These are phyloP conservation scores for Dromococcyx pavoninus DNA, from an alignment of 2,797 vertebrate species.

Conservation along the genomic window DNA sequence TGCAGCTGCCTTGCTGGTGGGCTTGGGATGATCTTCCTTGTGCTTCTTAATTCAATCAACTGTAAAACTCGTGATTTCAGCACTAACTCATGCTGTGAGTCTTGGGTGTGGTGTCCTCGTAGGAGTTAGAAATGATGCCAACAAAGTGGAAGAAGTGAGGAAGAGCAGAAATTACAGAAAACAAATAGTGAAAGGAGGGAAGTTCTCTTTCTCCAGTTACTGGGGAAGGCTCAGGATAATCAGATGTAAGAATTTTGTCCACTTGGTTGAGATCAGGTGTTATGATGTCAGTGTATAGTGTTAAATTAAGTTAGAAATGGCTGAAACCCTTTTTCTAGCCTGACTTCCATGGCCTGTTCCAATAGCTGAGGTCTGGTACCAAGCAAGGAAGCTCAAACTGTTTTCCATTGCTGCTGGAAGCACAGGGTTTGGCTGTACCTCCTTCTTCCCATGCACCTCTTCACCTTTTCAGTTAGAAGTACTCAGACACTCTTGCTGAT, in stretches of 20 bases:
- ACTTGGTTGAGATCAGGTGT: background rate
- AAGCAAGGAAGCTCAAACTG: background rate
- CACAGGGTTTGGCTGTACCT: background rate
- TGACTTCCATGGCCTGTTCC: background rate
- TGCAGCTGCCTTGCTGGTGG: background rate
- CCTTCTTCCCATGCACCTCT: background rate
- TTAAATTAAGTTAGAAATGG: background rate
- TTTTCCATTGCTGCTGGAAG: background rate
- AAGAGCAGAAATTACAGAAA: background rate
- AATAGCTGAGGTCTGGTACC: background rate
- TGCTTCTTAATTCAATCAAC: background rate
- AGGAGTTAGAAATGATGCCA: background rate
- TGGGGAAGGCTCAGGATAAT: background rate
- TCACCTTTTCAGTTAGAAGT: background rate
- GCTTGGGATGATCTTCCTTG: background rate
- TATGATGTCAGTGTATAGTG: rapidly evolving
- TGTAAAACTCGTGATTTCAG: background rate
- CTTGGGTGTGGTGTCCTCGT: background rate
- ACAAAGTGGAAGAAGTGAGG: background rate
- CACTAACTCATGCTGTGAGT: background rate
- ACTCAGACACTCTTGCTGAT: background rate
- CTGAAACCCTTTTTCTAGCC: background rate
- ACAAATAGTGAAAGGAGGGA: background rate
- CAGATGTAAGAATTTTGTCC: background rate
- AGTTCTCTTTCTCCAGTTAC: background rate